Evolutionary conservation across 1,140 invertebrate genomes (phyloP), one percentile per base, ranked within the genome.

Genomic region (Himalopsyche phryganea): DNA sequence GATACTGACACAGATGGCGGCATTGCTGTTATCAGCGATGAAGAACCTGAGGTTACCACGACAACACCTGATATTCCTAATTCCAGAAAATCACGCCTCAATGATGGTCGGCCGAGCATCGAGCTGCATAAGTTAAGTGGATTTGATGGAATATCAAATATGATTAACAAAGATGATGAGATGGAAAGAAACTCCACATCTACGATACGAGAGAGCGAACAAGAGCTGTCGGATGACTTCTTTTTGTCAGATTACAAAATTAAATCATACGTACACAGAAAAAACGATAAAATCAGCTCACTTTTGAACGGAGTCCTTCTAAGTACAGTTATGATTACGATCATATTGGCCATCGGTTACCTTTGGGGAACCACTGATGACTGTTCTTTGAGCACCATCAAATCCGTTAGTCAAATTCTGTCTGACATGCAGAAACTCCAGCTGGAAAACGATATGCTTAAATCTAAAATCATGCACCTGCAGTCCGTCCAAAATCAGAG

Each of bases 351-450:
- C 10, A 71, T 78, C 17, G 76, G 76, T 0, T 74, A 77, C 50
- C 73, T 77, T 68, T 78, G 75, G 76, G 75, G 75, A 15, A 73
- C 68, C 13, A 75, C 69, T 65, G 71, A 76, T 60, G 74, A 76
- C 35, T 77, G 76, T 48, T 61, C 68, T 6, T 64, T 69, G 9
- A 69, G 72, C 23, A 63, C 68, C 18, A 59, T 67, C 50, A 68
- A 71, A 13, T 72, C 71, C 38, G 69, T 77, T 1, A 78, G 75
- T 52, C 73, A 76, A 67, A 73, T 78, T 54, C 58, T 78, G 14
- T 75, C 73, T 5, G 75, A 75, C 58, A 68, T 77, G 33, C 76
- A 77, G 49, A 77, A 77, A 64, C 53, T 78, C 9, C 74, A 77
- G 66, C 73, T 75, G 63, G 76, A 78, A 65, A 78, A 77, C 67